Percentiles rank a stretch among this genome's conserved stretches.
Evolutionary conservation across 2,888 invertebrate genomes (phyloP).

Genomic region (Ectobius pallidus): DNA sequence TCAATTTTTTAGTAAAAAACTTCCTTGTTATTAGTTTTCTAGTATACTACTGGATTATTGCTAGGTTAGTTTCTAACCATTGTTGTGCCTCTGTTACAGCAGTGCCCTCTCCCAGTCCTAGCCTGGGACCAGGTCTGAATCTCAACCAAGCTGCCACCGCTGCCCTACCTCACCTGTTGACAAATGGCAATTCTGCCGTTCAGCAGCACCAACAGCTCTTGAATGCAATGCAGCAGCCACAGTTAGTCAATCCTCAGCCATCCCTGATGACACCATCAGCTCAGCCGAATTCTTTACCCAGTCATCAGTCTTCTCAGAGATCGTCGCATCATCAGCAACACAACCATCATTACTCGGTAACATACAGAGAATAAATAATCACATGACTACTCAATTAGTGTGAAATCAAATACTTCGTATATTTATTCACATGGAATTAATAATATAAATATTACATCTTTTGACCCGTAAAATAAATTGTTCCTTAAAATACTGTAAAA

Average conservation of each 20-base stretch:
- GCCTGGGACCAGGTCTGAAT: constrained; percentile 60
- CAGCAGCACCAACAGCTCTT: constrained; percentile 73
- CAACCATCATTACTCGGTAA: constrained; percentile 40
- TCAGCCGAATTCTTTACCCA: constrained; percentile 48
- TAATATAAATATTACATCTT: too few relatives aligned
- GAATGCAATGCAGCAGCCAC: constrained; percentile 72
- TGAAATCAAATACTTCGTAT: too few relatives aligned
- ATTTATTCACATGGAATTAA: too few relatives aligned
- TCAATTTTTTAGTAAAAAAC: too few relatives aligned
- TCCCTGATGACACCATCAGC: constrained; percentile 49
- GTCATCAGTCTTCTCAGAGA: constrained; percentile 52
- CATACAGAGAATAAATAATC: too few relatives aligned
- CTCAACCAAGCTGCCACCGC: constrained; percentile 62
- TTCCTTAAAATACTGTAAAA: too few relatives aligned
- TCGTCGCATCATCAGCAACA: constrained; percentile 55
- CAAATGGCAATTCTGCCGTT: constrained; percentile 59
- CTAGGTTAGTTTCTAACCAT: too few relatives aligned
- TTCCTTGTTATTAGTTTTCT: too few relatives aligned
- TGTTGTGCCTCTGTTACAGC: too few relatives aligned
- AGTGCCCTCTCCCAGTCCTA: constrained; percentile 57
- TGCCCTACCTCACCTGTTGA: constrained; percentile 73
- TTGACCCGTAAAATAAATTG: too few relatives aligned
- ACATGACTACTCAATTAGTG: neutral
- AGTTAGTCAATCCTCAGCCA: constrained; percentile 59
- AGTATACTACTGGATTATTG: too few relatives aligned